Base-by-base conservation (phyloP, 2,888 invertebrate genomes). In the Himalopsyche japonica region DNA sequence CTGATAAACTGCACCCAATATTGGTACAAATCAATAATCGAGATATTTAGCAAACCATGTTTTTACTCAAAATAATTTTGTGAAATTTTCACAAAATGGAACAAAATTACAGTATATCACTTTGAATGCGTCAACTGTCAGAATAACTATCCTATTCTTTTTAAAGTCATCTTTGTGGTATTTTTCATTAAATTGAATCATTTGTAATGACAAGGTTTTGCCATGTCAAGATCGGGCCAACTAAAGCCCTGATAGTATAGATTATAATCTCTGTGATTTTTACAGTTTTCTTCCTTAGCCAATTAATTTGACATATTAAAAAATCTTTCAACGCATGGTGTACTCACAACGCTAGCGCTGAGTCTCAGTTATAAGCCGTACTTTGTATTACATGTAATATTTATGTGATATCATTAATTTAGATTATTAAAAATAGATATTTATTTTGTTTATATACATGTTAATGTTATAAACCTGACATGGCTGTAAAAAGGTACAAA, bases 371-470 rank as follows among this genome's bases (percentile, higher is more conserved):
- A 64, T 79, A 81, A 34, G 83, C 79, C 83, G 70, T 82, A 83
- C 70, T 83, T 85, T 82, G 57, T 81, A 84, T 82, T 83, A 49
- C 76, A 64, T 85, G 84, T 85, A 86, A 81, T 85, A 85, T 84
- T 85, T 86, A 85, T 86, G 86, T 86, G 86, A 86, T 86, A 83
- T 83, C 76, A 83, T 86, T 86, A 85, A 86, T 84, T 86, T 86
- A 85, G 84, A 70, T 43, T 81, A 79, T 82, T 83, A 86, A 85
- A 70, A 78, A 80, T 85, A 86, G 76, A 47, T 57, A 81, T 81
- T 86, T 85, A 85, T 84, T 79, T 77, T 83, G 57, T 83, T 82
- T 83, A 64, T 37, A 37, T 57, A 57, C 20, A 57, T 20, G 20
- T 84, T 80, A 82, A 86, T 70, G 78, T 82, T 81, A 78, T 57